Evolutionary conservation across 2,888 invertebrate species (phyloP).

Genomic region (Osmoderma eremita): DNA sequence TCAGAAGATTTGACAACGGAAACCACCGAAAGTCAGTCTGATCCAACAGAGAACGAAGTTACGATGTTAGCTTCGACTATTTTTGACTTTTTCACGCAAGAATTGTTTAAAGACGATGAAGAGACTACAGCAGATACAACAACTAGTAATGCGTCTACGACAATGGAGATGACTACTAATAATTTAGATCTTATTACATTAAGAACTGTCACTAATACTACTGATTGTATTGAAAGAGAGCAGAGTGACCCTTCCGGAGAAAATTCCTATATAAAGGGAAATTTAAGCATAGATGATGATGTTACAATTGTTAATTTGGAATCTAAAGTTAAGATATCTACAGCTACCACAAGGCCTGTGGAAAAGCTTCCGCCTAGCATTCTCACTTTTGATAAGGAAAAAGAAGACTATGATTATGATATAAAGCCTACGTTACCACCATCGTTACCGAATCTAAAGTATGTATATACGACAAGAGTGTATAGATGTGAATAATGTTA

Average conservation of each 20-base stretch:
- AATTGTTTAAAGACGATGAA: conserved; percentile 34
- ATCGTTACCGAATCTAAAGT: conserved; percentile 84
- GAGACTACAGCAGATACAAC: not conserved
- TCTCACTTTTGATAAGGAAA: conserved; percentile 57
- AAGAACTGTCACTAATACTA: conserved; percentile 56
- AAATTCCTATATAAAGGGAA: conserved; percentile 2
- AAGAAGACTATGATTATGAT: conserved; percentile 74
- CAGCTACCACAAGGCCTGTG: conserved; percentile 60
- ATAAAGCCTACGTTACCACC: conserved; percentile 81
- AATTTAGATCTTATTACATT: conserved; percentile 51
- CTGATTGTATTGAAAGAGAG: conserved; percentile 54
- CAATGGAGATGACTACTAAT: conserved; percentile 42
- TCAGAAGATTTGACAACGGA: conserved; percentile 19
- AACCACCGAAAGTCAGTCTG: conserved; percentile 22
- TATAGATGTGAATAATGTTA: too few relatives aligned
- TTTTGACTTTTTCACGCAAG: conserved; percentile 39
- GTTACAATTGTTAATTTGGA: conserved; percentile 50
- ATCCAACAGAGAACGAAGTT: conserved; percentile 43
- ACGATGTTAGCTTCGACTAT: conserved; percentile 47
- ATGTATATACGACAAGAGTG: too few relatives aligned
- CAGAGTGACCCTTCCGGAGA: not conserved
- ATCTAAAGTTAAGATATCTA: conserved; percentile 61
- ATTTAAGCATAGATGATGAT: conserved; percentile 42
- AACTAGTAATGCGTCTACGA: conserved; percentile 20
- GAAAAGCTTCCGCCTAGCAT: conserved; percentile 49